These are phyloP conservation scores for Dendrolimus houi DNA, from an alignment of 2,888 invertebrate species.

Conservation along the genomic window DNA sequence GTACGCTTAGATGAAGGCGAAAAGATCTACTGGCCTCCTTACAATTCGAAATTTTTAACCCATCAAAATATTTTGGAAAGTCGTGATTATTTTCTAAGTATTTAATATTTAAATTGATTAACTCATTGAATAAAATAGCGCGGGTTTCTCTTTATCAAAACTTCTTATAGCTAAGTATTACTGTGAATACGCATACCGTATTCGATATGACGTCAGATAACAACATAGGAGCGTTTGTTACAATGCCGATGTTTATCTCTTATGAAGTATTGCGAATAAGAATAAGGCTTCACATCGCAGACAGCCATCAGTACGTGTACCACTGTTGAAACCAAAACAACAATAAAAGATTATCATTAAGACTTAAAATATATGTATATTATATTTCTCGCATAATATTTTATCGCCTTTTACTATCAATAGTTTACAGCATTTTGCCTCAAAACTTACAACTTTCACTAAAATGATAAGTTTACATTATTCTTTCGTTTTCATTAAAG, in stretches of 20 bases:
- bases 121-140: conserved; percentile 3
- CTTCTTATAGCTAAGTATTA: not conserved
- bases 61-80: not conserved
- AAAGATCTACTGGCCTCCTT: conserved; percentile 18
- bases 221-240: conserved; percentile 40
- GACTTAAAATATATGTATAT: not conserved
- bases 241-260: conserved; percentile 35
- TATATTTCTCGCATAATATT: not conserved
- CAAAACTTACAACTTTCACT: too few relatives aligned
- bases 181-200: not conserved
- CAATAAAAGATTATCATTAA: not conserved
- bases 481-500: too few relatives aligned
- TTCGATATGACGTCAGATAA: conserved; percentile 23
- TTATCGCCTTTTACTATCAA: too few relatives aligned
- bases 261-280: conserved; percentile 36
- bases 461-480: too few relatives aligned
- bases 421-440: too few relatives aligned
- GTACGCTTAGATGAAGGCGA: conserved; percentile 7
- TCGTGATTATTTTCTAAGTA: not conserved
- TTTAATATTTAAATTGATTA: not conserved
- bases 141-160: not conserved
- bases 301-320: not conserved
- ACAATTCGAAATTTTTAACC: conserved; percentile 11
- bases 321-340: not conserved
- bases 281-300: conserved; percentile 26